Evolutionary conservation across 92 coral and sea anemone genomes (phyloP).

Genomic region (Micromussa lordhowensis): DNA sequence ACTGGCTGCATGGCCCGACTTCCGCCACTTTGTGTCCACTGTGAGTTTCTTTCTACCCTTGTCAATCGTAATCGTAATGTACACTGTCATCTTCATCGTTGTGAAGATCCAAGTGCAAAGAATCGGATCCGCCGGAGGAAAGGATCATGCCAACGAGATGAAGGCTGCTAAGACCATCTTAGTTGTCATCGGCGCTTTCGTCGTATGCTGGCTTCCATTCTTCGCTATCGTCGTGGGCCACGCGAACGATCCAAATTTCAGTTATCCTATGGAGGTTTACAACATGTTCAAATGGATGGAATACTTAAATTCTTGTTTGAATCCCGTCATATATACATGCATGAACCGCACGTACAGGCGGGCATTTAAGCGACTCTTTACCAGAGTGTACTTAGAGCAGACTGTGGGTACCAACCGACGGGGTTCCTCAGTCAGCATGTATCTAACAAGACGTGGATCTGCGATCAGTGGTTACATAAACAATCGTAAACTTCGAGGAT

Average conservation of each 20-base stretch:
- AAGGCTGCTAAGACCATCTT: slow-evolving; percentile 93
- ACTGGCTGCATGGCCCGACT: slow-evolving; percentile 60
- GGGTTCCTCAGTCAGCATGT: slow-evolving; percentile 48
- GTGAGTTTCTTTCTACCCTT: slow-evolving; percentile 72
- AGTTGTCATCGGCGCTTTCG: slow-evolving; percentile 88
- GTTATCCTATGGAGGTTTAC: slow-evolving; percentile 54
- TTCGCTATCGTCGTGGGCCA: slow-evolving; percentile 73
- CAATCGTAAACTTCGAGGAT: slow-evolving; percentile 33
- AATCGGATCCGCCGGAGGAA: slow-evolving; percentile 62
- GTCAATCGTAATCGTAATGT: slow-evolving; percentile 74
- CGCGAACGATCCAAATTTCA: slow-evolving; percentile 50
- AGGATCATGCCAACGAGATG: slow-evolving; percentile 82
- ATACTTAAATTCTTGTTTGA: slow-evolving; percentile 84
- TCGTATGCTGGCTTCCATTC: slow-evolving; percentile 88
- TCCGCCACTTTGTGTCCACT: slow-evolving; percentile 54
- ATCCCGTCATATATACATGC: slow-evolving; percentile 88
- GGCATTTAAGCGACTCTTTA: slow-evolving; percentile 77
- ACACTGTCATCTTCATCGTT: slow-evolving; percentile 72
- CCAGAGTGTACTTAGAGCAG: slow-evolving; percentile 51
- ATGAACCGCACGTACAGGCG: slow-evolving; percentile 84
- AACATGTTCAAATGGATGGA: slow-evolving; percentile 85
- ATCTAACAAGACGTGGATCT: slow-evolving; percentile 48
- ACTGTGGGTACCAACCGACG: slow-evolving; percentile 60
- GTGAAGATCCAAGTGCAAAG: slow-evolving; percentile 78
- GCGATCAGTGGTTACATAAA: slow-evolving; percentile 32